Evolutionary conservation across 2,797 vertebrate genomes (phyloP).

Genomic region (Serranus cabrilla): DNA sequence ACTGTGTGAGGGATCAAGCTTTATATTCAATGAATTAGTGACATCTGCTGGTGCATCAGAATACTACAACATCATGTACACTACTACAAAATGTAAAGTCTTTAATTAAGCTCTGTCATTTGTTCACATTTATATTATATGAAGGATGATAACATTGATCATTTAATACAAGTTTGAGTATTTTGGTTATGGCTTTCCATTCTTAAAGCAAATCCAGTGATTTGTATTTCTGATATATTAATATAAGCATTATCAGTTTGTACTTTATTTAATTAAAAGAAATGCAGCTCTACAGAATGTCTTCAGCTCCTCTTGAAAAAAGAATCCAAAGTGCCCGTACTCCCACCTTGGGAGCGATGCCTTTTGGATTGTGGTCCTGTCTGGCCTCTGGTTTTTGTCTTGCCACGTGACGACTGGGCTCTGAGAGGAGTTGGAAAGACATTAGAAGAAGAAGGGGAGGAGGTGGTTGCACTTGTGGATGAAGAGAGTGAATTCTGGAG

Average conservation of each 20-base stretch:
- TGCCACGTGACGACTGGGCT: conserved; percentile 66
- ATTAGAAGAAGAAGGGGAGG: conserved; percentile 21
- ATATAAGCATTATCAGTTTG: not conserved
- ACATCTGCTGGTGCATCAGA: conserved; percentile 41
- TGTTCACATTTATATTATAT: not conserved
- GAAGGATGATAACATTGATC: not conserved
- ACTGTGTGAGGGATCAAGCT: not conserved
- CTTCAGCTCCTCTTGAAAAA: conserved; percentile 90
- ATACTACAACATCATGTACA: conserved; percentile 23
- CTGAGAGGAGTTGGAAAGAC: conserved; percentile 64
- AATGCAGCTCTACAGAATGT: not conserved
- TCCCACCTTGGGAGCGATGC: conserved; percentile 77
- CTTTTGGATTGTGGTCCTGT: conserved; percentile 86
- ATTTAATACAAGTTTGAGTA: not conserved
- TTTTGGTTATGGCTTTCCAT: conserved; percentile 6
- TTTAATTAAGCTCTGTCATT: conserved; percentile 21
- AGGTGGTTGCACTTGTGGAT: conserved; percentile 31
- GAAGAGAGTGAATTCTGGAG: conserved; percentile 90
- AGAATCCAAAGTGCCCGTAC: conserved; percentile 87
- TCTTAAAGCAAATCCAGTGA: conserved; percentile 2
- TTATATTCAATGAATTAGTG: not conserved
- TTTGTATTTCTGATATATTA: not conserved
- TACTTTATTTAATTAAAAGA: not conserved
- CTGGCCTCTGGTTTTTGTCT: conserved; percentile 85
- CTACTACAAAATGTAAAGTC: not conserved